A percentile compares a stretch with the other conserved stretches of the same genome.
Conservation (phyloP, 2,113 vertebrate species). For the Pangasianodon gigas region DNA sequence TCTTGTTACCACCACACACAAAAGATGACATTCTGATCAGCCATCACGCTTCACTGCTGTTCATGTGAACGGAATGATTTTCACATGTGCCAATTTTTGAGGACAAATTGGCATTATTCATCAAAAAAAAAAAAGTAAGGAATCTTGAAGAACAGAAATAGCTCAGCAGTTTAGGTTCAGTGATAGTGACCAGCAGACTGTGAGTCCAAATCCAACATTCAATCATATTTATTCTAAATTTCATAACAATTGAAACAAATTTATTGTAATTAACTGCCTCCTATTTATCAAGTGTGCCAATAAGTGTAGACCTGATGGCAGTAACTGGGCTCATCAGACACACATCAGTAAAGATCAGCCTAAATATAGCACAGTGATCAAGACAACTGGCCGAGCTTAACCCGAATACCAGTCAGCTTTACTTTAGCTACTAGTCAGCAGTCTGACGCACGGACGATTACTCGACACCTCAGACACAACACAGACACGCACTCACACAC, state of each 20-base stretch:
- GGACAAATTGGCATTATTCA: not conserved
- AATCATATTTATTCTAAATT: too few species aligned
- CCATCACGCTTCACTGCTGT: conserved; percentile 5
- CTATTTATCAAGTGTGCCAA: not conserved
- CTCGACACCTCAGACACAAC: conserved; percentile 38
- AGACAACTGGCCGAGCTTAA: conserved; percentile 44
- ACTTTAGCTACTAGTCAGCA: conserved; percentile 37
- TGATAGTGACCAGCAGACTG: not conserved
- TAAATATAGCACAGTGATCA: conserved; percentile 47
- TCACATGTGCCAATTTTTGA: not conserved
- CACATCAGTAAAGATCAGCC: conserved; percentile 47
- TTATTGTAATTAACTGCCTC: not conserved
- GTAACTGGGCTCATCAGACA: not conserved
- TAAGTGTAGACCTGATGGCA: not conserved
- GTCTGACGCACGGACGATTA: conserved; percentile 20
- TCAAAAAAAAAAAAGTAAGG: not conserved
- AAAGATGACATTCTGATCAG: conserved; percentile 31
- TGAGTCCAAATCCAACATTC: not conserved
- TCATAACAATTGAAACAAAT: not conserved
- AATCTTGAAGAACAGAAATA: not conserved
- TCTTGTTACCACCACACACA: conserved; percentile 5
- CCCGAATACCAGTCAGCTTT: conserved; percentile 41
- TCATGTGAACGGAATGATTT: not conserved
- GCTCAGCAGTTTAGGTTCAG: not conserved
- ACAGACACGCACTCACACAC: not conserved